phyloP scores from a whole-genome alignment of 2,888 invertebrate species.

The Pollenia angustigena region DNA sequence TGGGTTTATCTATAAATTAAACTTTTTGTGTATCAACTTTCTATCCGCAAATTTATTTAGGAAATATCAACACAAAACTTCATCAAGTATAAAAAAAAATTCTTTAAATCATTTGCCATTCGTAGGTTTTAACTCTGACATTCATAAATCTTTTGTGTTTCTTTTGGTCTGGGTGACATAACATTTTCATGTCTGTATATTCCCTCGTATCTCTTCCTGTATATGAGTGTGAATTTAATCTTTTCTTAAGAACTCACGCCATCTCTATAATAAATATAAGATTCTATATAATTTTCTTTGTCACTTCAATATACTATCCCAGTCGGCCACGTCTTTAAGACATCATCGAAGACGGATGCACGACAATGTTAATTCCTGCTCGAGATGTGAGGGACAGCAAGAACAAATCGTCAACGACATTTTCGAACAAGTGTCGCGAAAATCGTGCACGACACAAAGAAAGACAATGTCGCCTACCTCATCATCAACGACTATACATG shows the following conservation, averaged over 20 bases:
- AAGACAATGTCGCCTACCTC: too few relatives aligned
- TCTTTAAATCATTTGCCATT: slow-evolving; percentile 61
- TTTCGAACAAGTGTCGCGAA: too few relatives aligned
- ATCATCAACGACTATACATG: too few relatives aligned
- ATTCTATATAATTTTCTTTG: slow-evolving; percentile 26
- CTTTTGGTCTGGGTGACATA: background rate
- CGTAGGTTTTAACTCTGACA: slow-evolving; percentile 64
- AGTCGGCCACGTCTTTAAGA: too few relatives aligned
- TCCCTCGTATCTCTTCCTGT: background rate
- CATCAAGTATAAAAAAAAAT: background rate
- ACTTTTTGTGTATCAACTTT: background rate
- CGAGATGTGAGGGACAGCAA: too few relatives aligned
- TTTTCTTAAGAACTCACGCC: background rate
- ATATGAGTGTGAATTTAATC: slow-evolving; percentile 14
- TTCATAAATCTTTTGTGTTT: slow-evolving; percentile 55
- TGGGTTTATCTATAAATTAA: too few relatives aligned
- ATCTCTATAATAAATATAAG: slow-evolving; percentile 3
- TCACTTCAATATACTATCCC: slow-evolving; percentile 35
- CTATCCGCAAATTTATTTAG: background rate
- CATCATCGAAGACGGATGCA: too few relatives aligned
- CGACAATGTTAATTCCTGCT: too few relatives aligned
- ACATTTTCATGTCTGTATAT: slow-evolving; percentile 7
- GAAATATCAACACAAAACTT: slow-evolving; percentile 13
- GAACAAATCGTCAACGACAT: too few relatives aligned
- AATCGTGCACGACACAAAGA: too few relatives aligned